phyloP scores from a whole-genome alignment of 92 coral and sea anemone species.

The Parazoanthus atlanticus region DNA sequence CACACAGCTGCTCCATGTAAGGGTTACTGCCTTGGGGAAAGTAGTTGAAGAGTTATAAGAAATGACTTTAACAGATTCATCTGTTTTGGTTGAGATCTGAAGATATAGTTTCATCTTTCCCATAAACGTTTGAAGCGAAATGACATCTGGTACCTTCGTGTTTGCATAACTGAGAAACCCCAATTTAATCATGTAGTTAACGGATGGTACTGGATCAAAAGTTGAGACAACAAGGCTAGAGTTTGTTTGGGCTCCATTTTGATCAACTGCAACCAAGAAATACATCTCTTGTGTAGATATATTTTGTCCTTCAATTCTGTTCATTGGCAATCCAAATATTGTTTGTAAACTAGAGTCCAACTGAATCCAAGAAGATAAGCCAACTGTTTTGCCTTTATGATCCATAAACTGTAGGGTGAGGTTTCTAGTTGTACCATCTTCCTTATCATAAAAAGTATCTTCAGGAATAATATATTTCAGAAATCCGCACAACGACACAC shows the following conservation, averaged over 20 bases:
- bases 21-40: conserved; percentile 4
- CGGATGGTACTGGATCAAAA: conserved; percentile 27
- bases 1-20: conserved; percentile 52
- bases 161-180: conserved; percentile 19
- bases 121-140: conserved; percentile 32
- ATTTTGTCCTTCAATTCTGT: not conserved
- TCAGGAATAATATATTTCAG: conserved; percentile 39
- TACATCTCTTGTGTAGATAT: conserved; percentile 2
- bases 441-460: conserved; percentile 45
- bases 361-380: conserved; percentile 37
- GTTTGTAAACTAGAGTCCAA: conserved; percentile 41
- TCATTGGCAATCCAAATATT: conserved; percentile 45
- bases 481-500: conserved; percentile 25
- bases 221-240: conserved; percentile 27
- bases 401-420: conserved; percentile 31
- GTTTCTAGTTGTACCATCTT: conserved; percentile 53
- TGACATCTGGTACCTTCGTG: conserved; percentile 7
- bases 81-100: not conserved
- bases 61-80: conserved; percentile 16
- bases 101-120: conserved; percentile 44
- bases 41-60: conserved; percentile 22
- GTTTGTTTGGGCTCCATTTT: conserved; percentile 25
- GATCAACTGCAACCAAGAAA: conserved; percentile 45
- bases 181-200: conserved; percentile 39
- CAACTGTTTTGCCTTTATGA: not conserved